Percentiles rank a stretch among this genome's conserved stretches.
Conservation (phyloP, 2,113 vertebrate species). For the Ameiurus melas region DNA sequence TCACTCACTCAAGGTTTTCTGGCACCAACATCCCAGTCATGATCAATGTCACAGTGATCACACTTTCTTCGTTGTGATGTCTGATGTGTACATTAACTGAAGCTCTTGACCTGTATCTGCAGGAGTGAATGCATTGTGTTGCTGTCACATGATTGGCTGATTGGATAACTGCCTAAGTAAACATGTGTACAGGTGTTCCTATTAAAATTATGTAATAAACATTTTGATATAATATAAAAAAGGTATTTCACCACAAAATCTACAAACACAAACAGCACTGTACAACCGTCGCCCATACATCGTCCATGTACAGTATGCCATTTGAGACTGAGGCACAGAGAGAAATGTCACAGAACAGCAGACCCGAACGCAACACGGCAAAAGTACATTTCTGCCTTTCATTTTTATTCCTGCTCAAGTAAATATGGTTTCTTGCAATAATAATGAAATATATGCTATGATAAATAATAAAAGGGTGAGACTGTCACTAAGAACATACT, state of each 20-base stretch:
- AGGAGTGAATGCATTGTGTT: neutral
- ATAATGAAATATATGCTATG: neutral
- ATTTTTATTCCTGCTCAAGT: neutral
- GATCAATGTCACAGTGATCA: neutral
- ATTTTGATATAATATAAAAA: no score
- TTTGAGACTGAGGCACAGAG: neutral
- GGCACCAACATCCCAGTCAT: neutral
- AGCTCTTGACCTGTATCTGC: no score
- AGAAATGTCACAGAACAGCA: no score
- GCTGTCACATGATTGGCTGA: no score
- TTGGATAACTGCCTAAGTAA: no score
- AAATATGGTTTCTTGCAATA: neutral
- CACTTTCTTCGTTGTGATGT: neutral
- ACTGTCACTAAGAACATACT: neutral
- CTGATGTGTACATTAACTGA: neutral
- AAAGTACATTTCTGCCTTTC: neutral
- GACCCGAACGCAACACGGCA: neutral
- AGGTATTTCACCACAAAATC: neutral
- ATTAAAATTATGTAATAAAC: no score
- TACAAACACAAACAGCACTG: no score
- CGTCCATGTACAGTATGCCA: neutral
- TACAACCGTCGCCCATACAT: neutral
- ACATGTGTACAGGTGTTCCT: no score
- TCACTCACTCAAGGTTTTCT: neutral
- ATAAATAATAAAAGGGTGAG: neutral